These are phyloP conservation scores for Drosophila atripex DNA, from an alignment of 2,888 invertebrate species.

Conservation along the genomic window DNA sequence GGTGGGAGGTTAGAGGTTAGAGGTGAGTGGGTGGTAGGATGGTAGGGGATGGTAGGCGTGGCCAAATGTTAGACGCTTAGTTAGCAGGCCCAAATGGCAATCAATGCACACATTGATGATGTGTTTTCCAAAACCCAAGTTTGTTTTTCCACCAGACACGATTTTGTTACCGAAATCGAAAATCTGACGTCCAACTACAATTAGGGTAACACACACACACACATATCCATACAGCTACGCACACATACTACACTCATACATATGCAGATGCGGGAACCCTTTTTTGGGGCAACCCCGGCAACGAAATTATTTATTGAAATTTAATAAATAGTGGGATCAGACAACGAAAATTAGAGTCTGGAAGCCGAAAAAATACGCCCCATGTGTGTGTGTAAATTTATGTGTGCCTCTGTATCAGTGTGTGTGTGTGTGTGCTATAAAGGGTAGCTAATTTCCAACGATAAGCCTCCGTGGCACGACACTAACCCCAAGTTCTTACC, in stretches of 20 bases:
- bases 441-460: conserved; percentile 76
- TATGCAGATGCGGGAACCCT: conserved; percentile 45
- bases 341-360: conserved; percentile 80
- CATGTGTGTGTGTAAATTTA: conserved; percentile 7
- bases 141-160: conserved; percentile 23
- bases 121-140: conserved; percentile 6
- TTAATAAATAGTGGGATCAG: conserved; percentile 83
- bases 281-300: conserved; percentile 47
- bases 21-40: background rate
- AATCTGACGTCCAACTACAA: conserved; percentile 43
- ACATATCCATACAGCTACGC: conserved; percentile 3
- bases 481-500: conserved; percentile 57
- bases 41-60: conserved; percentile 45
- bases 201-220: conserved; percentile 30
- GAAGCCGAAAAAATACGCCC: conserved; percentile 63
- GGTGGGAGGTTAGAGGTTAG: background rate
- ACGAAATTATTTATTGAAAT: conserved; percentile 82
- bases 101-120: conserved; percentile 74
- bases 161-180: conserved; percentile 53
- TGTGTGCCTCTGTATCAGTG: conserved; percentile 19
- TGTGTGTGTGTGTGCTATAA: conserved; percentile 48
- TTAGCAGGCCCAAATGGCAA: conserved; percentile 71
- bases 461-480: conserved; percentile 73
- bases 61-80: conserved; percentile 72
- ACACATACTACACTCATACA: background rate